Evolutionary conservation across 2,888 invertebrate species (phyloP), one percentile per base, ranked within the genome.

Genomic region (Monochamus alternatus): DNA sequence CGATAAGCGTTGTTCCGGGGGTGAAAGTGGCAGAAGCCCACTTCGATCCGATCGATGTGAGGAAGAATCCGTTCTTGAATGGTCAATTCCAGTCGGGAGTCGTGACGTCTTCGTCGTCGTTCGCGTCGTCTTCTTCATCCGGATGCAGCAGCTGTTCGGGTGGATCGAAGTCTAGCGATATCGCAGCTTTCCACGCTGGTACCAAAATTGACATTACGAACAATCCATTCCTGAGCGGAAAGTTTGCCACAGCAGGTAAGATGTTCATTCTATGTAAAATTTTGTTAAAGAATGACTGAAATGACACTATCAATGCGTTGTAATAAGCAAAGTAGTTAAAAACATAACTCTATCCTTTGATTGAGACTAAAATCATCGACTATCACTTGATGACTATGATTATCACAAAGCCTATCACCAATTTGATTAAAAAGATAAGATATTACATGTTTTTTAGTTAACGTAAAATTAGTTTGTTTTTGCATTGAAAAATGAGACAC

Each of bases 171-270:
- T 51, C 70, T 10, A 72, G 58, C 4, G 80, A 73, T 68, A 69
- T 71, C 7, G 30, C 75, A 38, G 72, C 69, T 43, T 80, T 80
- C 72, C 79, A 80, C 71, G 69, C 73, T 62, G 79, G 80, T 14
- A 77, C 73, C 22, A 79, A 75, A 30, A 66, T 85, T 22, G 85
- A 87, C 77, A 78, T 87, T 8, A 83, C 84, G 10, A 84, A 83
- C 44, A 88, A 89, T 75, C 87, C 88, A 0, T 88, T 87, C 80
- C 80, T 88, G 31, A 87, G 86, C 66, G 85, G 86, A 12, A 72
- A 79, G 73, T 81, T 82, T 44, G 82, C 83, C 5, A 83, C 83
- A 52, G 81, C 85, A 71, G 86, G 86, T 78, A 82, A 72, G 66
- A 8, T 47, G 32, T 55, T 44, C 30, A 2, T 44, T 60, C 12